Evolutionary conservation across 2,797 vertebrate species (phyloP).

Genomic region (Scarus forsteni): DNA sequence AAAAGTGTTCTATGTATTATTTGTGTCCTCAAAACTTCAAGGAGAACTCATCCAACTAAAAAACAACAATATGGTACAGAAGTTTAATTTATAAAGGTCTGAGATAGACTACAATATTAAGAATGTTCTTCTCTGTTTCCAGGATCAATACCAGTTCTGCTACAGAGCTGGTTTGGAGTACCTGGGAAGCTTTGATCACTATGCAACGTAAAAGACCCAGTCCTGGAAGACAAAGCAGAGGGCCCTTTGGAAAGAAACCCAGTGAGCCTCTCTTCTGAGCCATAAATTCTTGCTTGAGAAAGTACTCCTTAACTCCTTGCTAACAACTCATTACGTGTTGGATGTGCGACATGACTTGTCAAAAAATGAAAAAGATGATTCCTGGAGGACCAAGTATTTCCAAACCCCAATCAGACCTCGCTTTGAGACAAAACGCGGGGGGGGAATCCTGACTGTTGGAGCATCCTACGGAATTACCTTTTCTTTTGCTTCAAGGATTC

Average conservation of each 20-base stretch:
- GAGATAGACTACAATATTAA: background rate
- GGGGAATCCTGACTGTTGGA: constrained; percentile 92
- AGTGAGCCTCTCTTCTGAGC: constrained; percentile 99
- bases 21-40: too few relatives aligned
- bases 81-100: too few relatives aligned
- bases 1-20: too few relatives aligned
- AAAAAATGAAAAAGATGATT: constrained; percentile 87
- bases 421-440: constrained; percentile 58
- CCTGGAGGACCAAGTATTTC: constrained; percentile 97
- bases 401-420: constrained; percentile 84
- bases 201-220: constrained; percentile 98
- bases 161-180: constrained; percentile 99
- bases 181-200: constrained; percentile 99
- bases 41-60: too few relatives aligned
- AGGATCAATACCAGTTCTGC: constrained; percentile 99
- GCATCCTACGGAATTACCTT: constrained; percentile 86
- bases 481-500: constrained; percentile 92
- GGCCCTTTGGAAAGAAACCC: constrained; percentile 89
- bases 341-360: constrained; percentile 89
- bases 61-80: too few relatives aligned
- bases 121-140: constrained; percentile 49
- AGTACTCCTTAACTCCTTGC: constrained; percentile 98
- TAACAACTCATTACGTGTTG: constrained; percentile 96
- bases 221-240: constrained; percentile 88
- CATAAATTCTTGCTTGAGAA: constrained; percentile 98